Percentiles rank a stretch among this genome's conserved stretches.
Evolutionary conservation across 2,113 vertebrate genomes (phyloP).

Genomic region (Sturnira hondurensis): DNA sequence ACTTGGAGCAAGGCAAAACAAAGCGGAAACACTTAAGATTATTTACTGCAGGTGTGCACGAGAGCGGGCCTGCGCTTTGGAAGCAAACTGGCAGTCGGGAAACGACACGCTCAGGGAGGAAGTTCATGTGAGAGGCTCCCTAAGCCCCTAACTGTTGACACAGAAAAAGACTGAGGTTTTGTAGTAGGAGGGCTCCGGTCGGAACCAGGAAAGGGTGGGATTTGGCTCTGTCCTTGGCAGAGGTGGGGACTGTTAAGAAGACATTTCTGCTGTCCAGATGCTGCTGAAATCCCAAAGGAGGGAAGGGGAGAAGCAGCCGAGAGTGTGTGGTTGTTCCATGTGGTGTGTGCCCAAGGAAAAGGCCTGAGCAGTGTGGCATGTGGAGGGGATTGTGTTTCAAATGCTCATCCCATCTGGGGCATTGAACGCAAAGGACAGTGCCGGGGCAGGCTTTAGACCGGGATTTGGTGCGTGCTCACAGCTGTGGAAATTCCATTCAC

Average conservation of each 20-base stretch:
- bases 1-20: conserved; percentile 36
- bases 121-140: conserved; percentile 10
- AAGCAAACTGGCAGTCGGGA: not conserved
- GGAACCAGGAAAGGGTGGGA: not conserved
- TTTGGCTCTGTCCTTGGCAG: conserved; percentile 22
- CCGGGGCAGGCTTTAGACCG: not conserved
- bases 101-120: not conserved
- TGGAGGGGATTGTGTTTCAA: not conserved
- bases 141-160: conserved; percentile 19
- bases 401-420: not conserved
- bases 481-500: conserved; percentile 31
- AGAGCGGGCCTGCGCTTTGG: conserved; percentile 46
- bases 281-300: conserved; percentile 16
- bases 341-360: conserved; percentile 30
- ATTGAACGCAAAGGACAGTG: not conserved
- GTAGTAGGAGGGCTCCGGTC: not conserved
- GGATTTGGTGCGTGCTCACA: not conserved
- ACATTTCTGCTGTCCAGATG: conserved; percentile 27
- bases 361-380: not conserved
- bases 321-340: conserved; percentile 31
- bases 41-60: conserved; percentile 27
- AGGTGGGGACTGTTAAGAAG: not conserved
- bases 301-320: not conserved
- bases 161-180: conserved; percentile 26
- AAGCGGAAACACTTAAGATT: conserved; percentile 40